Evolutionary conservation across 2,797 vertebrate species (phyloP), one percentile per base, ranked within the genome.

Genomic region (Chromis chromis): DNA sequence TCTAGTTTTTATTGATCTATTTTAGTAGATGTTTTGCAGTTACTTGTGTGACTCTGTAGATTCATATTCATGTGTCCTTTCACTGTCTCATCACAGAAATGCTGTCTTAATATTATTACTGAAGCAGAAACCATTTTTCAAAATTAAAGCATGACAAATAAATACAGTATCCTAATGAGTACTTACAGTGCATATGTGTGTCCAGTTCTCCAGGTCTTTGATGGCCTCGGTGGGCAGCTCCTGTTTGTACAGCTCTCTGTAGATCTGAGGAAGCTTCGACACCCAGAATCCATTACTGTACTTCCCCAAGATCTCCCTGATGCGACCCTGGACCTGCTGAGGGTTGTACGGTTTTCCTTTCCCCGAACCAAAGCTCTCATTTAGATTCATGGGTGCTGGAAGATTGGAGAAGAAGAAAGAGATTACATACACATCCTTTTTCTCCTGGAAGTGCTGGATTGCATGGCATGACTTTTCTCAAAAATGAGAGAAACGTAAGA

Each of bases 201-300:
- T 96, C 98, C 98, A 99, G 56, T 94, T 93, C 88, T 97, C 96
- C 90, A 98, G 94, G 36, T 98, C 96, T 79, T 82, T 91, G 53
- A 98, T 90, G 71, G 96, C 93, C 78, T 95, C 93, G 46, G 91
- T 87, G 70, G 95, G 96, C 28, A 99, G 94, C 21, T 99, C 96
- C 89, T 98, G 96, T 82, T 96, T 94, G 87, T 96, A 98, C 21
- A 95, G 94, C 69, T 98, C 97, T 89, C 75, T 93, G 92, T 99
- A 99, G 78, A 99, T 91, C 72, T 96, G 96, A 57, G 96, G 96
- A 85, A 98, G 92, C 89, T 97, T 98, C 2, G 97, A 98, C 65
- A 98, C 82, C 95, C 96, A 97, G 91, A 99, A 94, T n/a, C 98
- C 98, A 73, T 95, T 96, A 82, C 92, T 96, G 91, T 96, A 96